phyloP scores from a whole-genome alignment of 2,797 vertebrate genomes.

The Takifugu rubripes region DNA sequence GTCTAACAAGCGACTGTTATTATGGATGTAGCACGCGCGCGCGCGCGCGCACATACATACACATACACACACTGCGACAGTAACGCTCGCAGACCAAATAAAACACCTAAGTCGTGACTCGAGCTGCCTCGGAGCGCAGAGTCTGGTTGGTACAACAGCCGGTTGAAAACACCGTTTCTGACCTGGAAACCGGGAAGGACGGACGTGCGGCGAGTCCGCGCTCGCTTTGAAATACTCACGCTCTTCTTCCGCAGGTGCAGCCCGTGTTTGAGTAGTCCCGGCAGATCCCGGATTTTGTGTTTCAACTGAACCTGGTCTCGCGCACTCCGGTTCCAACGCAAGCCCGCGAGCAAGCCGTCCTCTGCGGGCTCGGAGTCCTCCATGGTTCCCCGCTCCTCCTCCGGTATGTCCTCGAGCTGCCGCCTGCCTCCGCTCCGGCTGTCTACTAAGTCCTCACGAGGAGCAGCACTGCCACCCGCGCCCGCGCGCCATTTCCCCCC shows the following conservation, averaged over 20 bases:
- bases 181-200: conserved; percentile 62
- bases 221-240: conserved; percentile 67
- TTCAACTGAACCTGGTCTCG: conserved; percentile 80
- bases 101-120: conserved; percentile 74
- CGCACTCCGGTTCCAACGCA: conserved; percentile 79
- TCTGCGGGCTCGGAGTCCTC: conserved; percentile 79
- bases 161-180: conserved; percentile 14
- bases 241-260: conserved; percentile 83
- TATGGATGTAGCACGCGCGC: conserved; percentile 33
- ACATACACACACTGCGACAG: conserved; percentile 56
- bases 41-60: conserved; percentile 1
- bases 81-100: conserved; percentile 36
- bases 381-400: conserved; percentile 52
- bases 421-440: conserved; percentile 30
- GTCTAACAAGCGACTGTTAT: conserved; percentile 47
- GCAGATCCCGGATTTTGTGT: conserved; percentile 81
- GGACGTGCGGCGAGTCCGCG: neutral
- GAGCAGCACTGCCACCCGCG: conserved; percentile 38
- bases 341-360: conserved; percentile 77
- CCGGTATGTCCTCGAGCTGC: conserved; percentile 36
- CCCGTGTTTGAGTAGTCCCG: conserved; percentile 80
- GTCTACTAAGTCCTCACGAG: conserved; percentile 49
- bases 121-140: no score
- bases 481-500: conserved; percentile 57
- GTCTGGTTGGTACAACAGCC: neutral